phyloP scores from a whole-genome alignment of 2,888 invertebrate species.

The Syritta pipiens region DNA sequence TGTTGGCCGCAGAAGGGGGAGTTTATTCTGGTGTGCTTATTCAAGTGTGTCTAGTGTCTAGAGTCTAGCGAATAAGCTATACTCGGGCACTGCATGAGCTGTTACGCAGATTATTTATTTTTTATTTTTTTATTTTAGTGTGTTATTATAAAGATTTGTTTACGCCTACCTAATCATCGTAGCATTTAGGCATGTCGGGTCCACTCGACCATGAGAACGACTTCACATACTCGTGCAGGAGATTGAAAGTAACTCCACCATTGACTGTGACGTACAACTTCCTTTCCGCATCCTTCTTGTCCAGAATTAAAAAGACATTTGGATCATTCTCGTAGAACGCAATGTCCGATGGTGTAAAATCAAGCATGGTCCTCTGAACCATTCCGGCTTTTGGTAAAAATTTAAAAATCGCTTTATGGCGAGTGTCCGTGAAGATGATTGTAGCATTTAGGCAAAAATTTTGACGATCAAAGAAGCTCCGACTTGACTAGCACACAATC shows the following conservation, averaged over 20 bases:
- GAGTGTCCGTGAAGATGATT: constrained; percentile 91
- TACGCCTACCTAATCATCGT: too few relatives aligned
- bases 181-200: constrained; percentile 80
- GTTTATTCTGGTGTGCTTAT: too few relatives aligned
- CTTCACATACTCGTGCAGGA: constrained; percentile 87
- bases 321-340: constrained; percentile 87
- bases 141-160: too few relatives aligned
- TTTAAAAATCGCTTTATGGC: constrained; percentile 87
- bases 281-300: constrained; percentile 84
- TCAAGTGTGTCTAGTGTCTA: too few relatives aligned
- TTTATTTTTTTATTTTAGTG: too few relatives aligned
- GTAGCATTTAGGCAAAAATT: too few relatives aligned
- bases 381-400: constrained; percentile 87
- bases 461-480: too few relatives aligned
- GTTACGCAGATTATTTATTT: too few relatives aligned
- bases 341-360: constrained; percentile 89
- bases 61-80: too few relatives aligned
- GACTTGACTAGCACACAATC: too few relatives aligned
- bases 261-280: constrained; percentile 88
- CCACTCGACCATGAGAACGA: constrained; percentile 87
- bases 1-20: too few relatives aligned
- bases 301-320: constrained; percentile 86
- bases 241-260: constrained; percentile 86
- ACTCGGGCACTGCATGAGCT: too few relatives aligned
- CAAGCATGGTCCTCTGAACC: constrained; percentile 83